Evolutionary conservation across 2,888 invertebrate genomes (phyloP).

Genomic region (Thereva unica): DNA sequence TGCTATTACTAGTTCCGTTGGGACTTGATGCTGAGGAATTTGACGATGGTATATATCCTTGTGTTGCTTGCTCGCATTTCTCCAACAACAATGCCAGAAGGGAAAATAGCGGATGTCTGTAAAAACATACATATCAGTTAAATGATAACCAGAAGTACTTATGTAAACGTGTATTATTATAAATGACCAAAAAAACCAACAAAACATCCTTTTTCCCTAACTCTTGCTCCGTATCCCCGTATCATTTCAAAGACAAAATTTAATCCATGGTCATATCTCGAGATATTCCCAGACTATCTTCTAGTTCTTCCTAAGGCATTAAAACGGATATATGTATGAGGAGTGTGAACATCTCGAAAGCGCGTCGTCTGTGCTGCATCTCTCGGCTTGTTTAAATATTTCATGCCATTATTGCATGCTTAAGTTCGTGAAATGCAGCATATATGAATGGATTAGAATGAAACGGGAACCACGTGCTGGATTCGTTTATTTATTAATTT

Average conservation of each 20-base stretch:
- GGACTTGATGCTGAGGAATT: slow-evolving; percentile 74
- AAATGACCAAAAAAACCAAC: no score
- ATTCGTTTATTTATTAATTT: slow-evolving; percentile 26
- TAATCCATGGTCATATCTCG: neutral
- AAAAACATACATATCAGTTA: slow-evolving; percentile 1
- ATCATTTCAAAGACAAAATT: no score
- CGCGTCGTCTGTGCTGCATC: neutral
- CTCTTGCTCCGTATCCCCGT: no score
- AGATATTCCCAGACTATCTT: neutral
- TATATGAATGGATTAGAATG: neutral
- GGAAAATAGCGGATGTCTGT: slow-evolving; percentile 92
- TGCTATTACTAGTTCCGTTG: slow-evolving; percentile 44
- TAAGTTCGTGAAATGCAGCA: neutral
- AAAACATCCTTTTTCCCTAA: no score
- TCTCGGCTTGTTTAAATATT: slow-evolving; percentile 20
- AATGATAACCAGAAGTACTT: neutral
- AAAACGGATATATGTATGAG: slow-evolving; percentile 18
- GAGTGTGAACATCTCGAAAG: slow-evolving; percentile 7
- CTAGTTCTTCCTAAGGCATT: slow-evolving; percentile 1
- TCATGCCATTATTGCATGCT: slow-evolving; percentile 12
- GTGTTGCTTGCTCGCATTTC: slow-evolving; percentile 96
- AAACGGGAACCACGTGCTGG: neutral
- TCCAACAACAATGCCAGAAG: slow-evolving; percentile 89
- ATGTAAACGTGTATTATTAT: no score
- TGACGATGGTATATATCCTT: slow-evolving; percentile 86